phyloP scores from a whole-genome alignment of 2,888 invertebrate species.

The Rhogogaster chlorosoma region DNA sequence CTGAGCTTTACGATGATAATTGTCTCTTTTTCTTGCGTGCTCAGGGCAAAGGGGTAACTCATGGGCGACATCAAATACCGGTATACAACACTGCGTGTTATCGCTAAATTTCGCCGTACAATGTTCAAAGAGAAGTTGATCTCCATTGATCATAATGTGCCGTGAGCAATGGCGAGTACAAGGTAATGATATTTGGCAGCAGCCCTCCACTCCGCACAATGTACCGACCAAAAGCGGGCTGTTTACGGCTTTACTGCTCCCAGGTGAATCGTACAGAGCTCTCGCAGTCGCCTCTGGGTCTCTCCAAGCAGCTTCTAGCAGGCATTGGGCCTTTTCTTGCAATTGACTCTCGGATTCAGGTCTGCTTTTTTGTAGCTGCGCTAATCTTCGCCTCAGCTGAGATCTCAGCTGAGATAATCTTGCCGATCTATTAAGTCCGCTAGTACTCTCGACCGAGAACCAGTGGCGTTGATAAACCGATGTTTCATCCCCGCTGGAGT shows the following conservation, averaged over 20 bases:
- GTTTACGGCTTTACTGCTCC: constrained; percentile 61
- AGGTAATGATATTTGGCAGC: constrained; percentile 82
- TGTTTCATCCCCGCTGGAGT: constrained; percentile 76
- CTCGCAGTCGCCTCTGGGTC: constrained; percentile 67
- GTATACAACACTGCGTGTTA: constrained; percentile 88
- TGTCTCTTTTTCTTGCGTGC: constrained; percentile 92
- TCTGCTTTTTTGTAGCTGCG: constrained; percentile 75
- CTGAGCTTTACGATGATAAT: constrained; percentile 88
- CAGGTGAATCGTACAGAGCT: constrained; percentile 52
- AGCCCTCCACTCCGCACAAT: constrained; percentile 72
- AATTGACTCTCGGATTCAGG: constrained; percentile 65
- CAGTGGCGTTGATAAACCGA: constrained; percentile 76
- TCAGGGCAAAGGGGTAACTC: constrained; percentile 92
- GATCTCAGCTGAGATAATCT: constrained; percentile 73
- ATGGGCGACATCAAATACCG: constrained; percentile 88
- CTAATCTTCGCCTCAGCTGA: constrained; percentile 78
- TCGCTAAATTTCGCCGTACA: constrained; percentile 90
- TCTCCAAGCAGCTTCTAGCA: constrained; percentile 68
- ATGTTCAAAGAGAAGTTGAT: constrained; percentile 90
- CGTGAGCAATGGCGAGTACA: constrained; percentile 90
- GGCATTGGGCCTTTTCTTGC: constrained; percentile 67
- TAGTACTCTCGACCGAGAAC: constrained; percentile 73
- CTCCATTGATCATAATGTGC: constrained; percentile 92
- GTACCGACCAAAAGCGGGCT: constrained; percentile 72
- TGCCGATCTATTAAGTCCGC: constrained; percentile 69